These are phyloP conservation scores for Coreius guichenoti DNA, from an alignment of 2,797 vertebrate species.

Conservation along the genomic window DNA sequence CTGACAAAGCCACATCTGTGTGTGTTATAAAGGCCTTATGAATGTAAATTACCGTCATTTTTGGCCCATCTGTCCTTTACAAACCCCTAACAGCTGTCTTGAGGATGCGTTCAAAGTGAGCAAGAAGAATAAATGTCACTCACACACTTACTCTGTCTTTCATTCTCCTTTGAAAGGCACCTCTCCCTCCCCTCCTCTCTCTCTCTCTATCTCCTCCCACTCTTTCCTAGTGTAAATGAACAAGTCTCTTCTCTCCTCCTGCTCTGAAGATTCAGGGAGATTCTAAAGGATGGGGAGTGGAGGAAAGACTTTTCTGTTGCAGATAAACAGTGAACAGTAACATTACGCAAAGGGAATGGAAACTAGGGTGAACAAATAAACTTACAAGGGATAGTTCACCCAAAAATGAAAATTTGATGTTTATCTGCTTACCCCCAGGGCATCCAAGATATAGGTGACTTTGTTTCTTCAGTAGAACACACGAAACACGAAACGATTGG, in stretches of 20 bases:
- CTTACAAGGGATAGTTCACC: too few species aligned
- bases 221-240: slow-evolving; percentile 40
- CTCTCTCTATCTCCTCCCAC: slow-evolving; percentile 23
- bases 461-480: too few species aligned
- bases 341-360: neutral
- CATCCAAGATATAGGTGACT: too few species aligned
- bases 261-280: slow-evolving; percentile 6
- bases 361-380: neutral
- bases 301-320: neutral
- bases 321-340: neutral
- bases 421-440: too few species aligned
- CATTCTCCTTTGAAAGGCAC: slow-evolving; percentile 34
- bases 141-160: neutral
- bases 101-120: slow-evolving; percentile 24
- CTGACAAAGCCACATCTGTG: slow-evolving; percentile 43
- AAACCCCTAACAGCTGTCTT: slow-evolving; percentile 46
- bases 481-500: too few species aligned
- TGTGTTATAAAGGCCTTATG: slow-evolving; percentile 38
- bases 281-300: neutral
- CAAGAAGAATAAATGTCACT: slow-evolving; percentile 31
- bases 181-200: neutral
- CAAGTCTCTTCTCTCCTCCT: slow-evolving; percentile 18
- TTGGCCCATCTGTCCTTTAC: slow-evolving; percentile 46
- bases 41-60: slow-evolving; percentile 37
- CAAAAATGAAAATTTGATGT: too few species aligned